Percentiles rank a stretch among this genome's conserved stretches.
These are phyloP conservation scores for Isurus oxyrinchus DNA, from an alignment of 2,113 vertebrate species.

Conservation along the genomic window DNA sequence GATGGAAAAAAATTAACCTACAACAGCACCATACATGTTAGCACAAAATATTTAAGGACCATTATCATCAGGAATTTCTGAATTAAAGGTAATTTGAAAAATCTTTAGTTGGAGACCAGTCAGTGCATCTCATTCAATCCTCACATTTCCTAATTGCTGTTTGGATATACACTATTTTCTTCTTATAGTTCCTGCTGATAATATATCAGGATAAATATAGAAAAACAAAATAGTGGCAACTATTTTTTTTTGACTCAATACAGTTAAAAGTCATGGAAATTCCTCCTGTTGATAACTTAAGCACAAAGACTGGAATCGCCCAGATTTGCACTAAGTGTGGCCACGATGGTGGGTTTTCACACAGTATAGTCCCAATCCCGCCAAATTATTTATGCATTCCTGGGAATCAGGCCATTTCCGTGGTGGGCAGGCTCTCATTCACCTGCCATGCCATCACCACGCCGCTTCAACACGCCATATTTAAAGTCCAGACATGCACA, in stretches of 20 bases:
- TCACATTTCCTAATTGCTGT: not conserved
- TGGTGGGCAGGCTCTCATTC: too few relatives aligned
- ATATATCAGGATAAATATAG: not conserved
- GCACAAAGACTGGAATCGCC: not conserved
- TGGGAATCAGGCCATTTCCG: too few relatives aligned
- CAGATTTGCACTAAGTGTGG: too few relatives aligned
- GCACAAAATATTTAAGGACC: not conserved
- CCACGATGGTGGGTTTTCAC: too few relatives aligned
- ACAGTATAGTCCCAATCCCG: too few relatives aligned
- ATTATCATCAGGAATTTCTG: not conserved
- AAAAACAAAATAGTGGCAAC: not conserved
- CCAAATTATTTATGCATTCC: too few relatives aligned
- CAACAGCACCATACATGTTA: not conserved
- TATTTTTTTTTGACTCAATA: not conserved
- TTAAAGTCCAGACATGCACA: too few relatives aligned
- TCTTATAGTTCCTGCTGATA: not conserved
- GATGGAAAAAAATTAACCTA: not conserved
- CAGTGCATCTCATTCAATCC: not conserved
- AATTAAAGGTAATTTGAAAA: not conserved
- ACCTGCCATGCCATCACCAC: too few relatives aligned
- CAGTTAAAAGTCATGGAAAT: not conserved
- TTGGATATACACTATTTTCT: not conserved
- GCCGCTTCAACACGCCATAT: too few relatives aligned
- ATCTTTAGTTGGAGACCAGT: not conserved
- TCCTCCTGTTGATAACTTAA: not conserved